These are phyloP conservation scores for Kryphioiulus occultus DNA, from an alignment of 2,888 invertebrate genomes.

Conservation along the genomic window DNA sequence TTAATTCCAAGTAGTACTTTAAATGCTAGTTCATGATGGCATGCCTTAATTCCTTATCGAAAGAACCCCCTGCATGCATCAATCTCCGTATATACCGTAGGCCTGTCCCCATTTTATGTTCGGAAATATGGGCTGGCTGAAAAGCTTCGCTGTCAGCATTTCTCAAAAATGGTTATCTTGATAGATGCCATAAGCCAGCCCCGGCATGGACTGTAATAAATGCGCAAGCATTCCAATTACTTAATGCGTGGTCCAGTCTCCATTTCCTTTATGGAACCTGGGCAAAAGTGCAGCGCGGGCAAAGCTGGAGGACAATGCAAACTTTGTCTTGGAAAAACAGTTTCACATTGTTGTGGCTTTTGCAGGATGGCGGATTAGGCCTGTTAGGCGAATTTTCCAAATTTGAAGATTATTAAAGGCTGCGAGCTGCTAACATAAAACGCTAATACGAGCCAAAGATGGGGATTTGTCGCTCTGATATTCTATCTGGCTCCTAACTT, in stretches of 20 bases:
- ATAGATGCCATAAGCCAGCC: background rate
- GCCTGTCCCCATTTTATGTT: background rate
- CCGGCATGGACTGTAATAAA: background rate
- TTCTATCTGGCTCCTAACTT: background rate
- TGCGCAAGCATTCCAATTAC: background rate
- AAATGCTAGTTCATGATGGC: too few species aligned
- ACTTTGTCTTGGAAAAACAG: background rate
- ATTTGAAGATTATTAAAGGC: background rate
- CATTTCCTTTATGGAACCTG: background rate
- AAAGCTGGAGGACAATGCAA: background rate
- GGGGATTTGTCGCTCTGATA: background rate
- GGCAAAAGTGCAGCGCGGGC: background rate
- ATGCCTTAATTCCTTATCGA: background rate
- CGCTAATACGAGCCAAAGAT: constrained; percentile 5
- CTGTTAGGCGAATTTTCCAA: background rate
- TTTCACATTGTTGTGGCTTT: background rate
- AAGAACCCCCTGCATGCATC: background rate
- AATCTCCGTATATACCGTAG: background rate
- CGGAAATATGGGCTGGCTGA: background rate
- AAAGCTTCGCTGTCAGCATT: background rate
- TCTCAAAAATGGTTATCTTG: background rate
- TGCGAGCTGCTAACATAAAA: background rate
- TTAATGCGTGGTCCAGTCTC: background rate
- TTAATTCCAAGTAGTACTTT: too few species aligned
- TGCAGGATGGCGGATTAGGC: background rate